Evolutionary conservation across 2,888 invertebrate genomes (phyloP), one percentile per base, ranked within the genome.

Genomic region (Agriopis aurantiaria): DNA sequence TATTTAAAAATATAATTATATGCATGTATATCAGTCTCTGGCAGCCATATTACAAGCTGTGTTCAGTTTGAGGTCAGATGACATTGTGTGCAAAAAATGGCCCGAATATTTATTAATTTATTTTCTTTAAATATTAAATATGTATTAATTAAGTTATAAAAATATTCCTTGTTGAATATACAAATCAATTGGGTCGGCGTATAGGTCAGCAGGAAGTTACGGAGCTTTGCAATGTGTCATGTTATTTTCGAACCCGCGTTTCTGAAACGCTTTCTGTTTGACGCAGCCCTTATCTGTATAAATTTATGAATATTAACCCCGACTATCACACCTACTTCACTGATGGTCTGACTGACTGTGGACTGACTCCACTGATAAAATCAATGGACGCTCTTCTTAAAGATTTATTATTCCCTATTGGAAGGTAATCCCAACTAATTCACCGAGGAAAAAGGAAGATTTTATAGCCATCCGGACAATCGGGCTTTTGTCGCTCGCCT

Each of bases 351-450:
- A 17, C 40, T 33, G 56, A 43, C 56, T 43, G 45, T 57, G 43
- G 56, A 57, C 56, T 55, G 52, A 61, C 65, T 66, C 58, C 33
- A 58, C 55, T 43, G 88, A n/a, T n/a, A n/a, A 85, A 90, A 91
- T 91, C 92, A 92, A 91, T 92, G 89, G 90, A 85, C 84, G 82
- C 85, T 85, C 84, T 75, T 78, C 78, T 74, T 75, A 71, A 85
- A 91, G 93, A 94, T 94, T 94, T 93, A 93, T 93, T 93, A 91
- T 87, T 77, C 82, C 78, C 91, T 88, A 92, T 93, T 92, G 87
- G 89, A 89, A 83, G 78, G 87, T 92, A 92, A 92, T 92, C 90
- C 89, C 84, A 86, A 89, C 92, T 93, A 93, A 93, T 93, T 92
- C 91, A 92, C 88, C 87, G 91, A 89, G 90, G 91, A 92, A 91